Conservation (phyloP, 2,888 invertebrate genomes). For the Exocentrus adspersus region DNA sequence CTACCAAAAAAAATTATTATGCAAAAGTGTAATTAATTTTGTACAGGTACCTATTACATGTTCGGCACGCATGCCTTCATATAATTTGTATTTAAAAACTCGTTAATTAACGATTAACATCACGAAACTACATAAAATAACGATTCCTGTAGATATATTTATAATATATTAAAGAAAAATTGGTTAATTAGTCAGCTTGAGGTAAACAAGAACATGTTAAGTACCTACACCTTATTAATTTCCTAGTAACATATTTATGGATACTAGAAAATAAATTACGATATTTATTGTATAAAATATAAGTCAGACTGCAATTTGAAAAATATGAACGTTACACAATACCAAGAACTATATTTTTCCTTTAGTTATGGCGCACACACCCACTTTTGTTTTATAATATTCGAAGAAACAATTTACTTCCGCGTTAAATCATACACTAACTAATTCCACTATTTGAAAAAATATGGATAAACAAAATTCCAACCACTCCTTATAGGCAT, state of each 20-base stretch:
- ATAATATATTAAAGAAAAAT: too few relatives aligned
- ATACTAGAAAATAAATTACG: too few relatives aligned
- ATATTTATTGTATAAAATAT: not conserved
- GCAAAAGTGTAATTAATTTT: too few relatives aligned
- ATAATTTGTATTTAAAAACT: not conserved
- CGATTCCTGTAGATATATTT: too few relatives aligned
- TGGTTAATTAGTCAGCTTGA: too few relatives aligned
- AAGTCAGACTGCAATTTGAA: not conserved
- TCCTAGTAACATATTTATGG: too few relatives aligned
- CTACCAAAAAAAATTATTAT: too few relatives aligned
- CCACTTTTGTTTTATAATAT: conserved; percentile 21
- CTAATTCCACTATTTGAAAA: not conserved
- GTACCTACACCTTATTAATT: too few relatives aligned
- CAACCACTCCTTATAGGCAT: conserved; percentile 34
- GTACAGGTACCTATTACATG: not conserved
- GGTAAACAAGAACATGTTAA: too few relatives aligned
- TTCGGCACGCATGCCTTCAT: not conserved
- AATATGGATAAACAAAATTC: conserved; percentile 21
- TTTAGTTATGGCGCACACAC: too few relatives aligned
- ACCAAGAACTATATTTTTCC: too few relatives aligned
- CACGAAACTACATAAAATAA: not conserved
- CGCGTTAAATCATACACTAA: not conserved
- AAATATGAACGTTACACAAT: not conserved
- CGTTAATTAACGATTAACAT: not conserved
- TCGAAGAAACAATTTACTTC: conserved; percentile 1